Base-by-base conservation (phyloP, 2,888 invertebrate genomes). In the Acrobasis suavella region DNA sequence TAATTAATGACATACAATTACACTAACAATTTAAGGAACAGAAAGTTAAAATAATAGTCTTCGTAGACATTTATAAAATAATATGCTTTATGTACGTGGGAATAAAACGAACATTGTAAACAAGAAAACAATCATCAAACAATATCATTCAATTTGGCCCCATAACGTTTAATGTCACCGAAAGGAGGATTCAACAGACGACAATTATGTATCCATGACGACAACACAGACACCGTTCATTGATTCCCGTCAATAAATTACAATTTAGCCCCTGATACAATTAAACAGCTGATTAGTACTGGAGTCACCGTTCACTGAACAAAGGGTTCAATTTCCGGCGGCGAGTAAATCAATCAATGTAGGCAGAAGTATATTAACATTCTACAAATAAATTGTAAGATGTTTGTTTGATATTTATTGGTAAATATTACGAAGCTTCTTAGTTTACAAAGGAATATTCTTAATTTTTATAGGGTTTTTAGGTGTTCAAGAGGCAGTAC, bases 271-370 rank as follows among this genome's bases (percentile, higher is more conserved):
- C 15, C 37, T 56, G 42, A 56, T 46, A 56, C 42, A 42, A 56
- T 56, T 15, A 42, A 56, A 42, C 56, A 56, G 56, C 42, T 56
- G 56, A 56, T 42, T 42, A 39, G 39, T 16, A 56, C 39, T 56
- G 14, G 22, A 42, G 56, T 56, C 42, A 56, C n/a, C 9, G 56
- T 46, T 46, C 42, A 39, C 14, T 46, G 56, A 42, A 56, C 56
- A 56, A 56, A 56, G 56, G 56, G 56, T 39, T 56, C 56, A 15
- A 56, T 56, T 56, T 56, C 56, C 56, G 42, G 56, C 42, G 16
- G 16, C 16, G 42, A 56, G 14, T 39, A 38, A 56, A 56, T 56
- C 42, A 56, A 56, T 56, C 32, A 52, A 46, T 46, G 46, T 46
- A 46, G 14, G 46, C n/a, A 2, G 46, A 46, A 7, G 32, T 32